Base-by-base conservation (phyloP, 1,140 invertebrate species). In the Bradysia coprophila region DNA sequence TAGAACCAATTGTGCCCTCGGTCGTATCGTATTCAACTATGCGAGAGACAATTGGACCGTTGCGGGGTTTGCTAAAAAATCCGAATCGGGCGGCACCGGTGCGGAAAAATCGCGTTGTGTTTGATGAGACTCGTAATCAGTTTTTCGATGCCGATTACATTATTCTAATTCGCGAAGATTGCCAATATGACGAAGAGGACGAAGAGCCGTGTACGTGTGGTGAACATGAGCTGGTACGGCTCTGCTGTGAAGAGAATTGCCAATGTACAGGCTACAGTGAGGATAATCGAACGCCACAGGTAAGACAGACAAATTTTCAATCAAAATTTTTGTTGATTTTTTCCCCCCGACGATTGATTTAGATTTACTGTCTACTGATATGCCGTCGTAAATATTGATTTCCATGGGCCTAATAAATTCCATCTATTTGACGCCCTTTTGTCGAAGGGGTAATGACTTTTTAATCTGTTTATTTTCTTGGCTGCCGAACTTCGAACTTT, bases 91-190 rank as follows among this genome's bases (percentile, higher is more conserved):
- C 57, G 45, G 54, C 57, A 38, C 51, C 57, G 9, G 45, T 48
- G 13, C 49, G 57, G 5, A 81, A 81, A 53, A 71, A 80, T 55
- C 71, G 82, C n/a, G 83, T 88, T 1, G 73, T 82, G 10, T 86
- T 88, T 49, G 80, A 86, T 55, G 83, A 88, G 61, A 81, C 77
- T 46, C 69, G 78, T 18, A 88, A 88, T 61, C 81, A 84, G 59
- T 86, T 84, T 61, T 86, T 86, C 56, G 83, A 86, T 43, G 81
- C 82, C 2, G 82, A 88, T 61, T 88, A 88, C 51, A 85, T 88
- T 46, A 86, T 88, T 49, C 62, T 86, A 19, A 83, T 86, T 38
- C 73, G 82, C 31, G 81, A 86, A 51, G 82, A 87, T 53, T 82
- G 79, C 48, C 78, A 80, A 43, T 78, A 78, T 49, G 78, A 80